Percentiles rank a stretch among this genome's conserved stretches.
Evolutionary conservation across 2,888 invertebrate genomes (phyloP).

Genomic region (Rhopalosiphum nymphaeae): DNA sequence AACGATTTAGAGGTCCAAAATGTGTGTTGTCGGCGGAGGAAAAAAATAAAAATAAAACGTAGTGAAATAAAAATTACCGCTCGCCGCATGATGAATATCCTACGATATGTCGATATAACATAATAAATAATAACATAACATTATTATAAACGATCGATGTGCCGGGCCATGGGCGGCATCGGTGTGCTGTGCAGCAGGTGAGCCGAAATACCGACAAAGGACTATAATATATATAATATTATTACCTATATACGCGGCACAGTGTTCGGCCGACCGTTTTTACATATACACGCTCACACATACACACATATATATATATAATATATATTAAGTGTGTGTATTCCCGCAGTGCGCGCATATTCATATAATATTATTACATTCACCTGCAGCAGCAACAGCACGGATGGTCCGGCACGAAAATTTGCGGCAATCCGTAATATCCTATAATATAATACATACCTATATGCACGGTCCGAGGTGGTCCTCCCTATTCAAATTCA

Average conservation of each 20-base stretch:
- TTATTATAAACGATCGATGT: conserved; percentile 19
- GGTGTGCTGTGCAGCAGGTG: conserved; percentile 25
- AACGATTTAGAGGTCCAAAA: neutral
- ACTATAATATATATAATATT: neutral
- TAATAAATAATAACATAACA: conserved; percentile 12
- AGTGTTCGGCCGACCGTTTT: neutral
- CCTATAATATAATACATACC: neutral
- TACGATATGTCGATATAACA: conserved; percentile 9
- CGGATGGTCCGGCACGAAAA: neutral
- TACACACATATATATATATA: neutral
- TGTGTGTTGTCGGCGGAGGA: neutral
- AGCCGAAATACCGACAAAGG: conserved; percentile 28
- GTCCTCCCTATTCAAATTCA: neutral
- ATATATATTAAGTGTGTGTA: neutral
- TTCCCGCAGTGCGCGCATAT: neutral
- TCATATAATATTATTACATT: neutral
- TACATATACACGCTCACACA: neutral
- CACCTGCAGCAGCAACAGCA: neutral
- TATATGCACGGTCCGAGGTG: neutral
- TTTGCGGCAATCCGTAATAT: conserved; percentile 1
- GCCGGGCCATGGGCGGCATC: conserved; percentile 9
- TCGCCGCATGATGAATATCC: neutral
- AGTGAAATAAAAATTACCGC: conserved; percentile 1
- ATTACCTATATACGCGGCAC: neutral
- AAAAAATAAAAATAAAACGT: neutral